These are phyloP conservation scores for Calidris pugnax DNA, from an alignment of 2,113 vertebrate species.

Conservation along the genomic window DNA sequence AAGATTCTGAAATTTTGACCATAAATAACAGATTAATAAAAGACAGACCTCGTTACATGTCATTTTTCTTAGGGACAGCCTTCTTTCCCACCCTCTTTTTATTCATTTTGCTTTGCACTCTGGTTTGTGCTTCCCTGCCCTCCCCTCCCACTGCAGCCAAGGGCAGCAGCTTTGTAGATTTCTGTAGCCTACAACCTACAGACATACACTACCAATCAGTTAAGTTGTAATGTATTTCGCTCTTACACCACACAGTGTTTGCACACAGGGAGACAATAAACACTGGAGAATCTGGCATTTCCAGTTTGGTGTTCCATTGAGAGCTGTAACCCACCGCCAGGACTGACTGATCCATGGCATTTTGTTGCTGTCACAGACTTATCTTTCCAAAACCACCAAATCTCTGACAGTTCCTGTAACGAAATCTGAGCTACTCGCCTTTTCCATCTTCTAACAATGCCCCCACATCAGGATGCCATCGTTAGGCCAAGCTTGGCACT, in stretches of 20 bases:
- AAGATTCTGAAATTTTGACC: background rate
- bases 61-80: background rate
- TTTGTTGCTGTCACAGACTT: background rate
- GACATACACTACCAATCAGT: background rate
- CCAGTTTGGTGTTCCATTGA: background rate
- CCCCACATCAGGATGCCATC: slow-evolving; percentile 59
- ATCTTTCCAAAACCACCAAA: background rate
- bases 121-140: background rate
- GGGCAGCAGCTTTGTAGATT: background rate
- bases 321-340: background rate
- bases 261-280: background rate
- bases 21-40: background rate
- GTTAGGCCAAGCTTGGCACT: slow-evolving; percentile 62
- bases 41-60: background rate
- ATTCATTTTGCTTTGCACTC: background rate
- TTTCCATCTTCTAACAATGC: slow-evolving; percentile 67
- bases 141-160: background rate
- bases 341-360: background rate
- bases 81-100: background rate
- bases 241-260: background rate
- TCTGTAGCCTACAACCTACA: background rate
- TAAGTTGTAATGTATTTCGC: background rate
- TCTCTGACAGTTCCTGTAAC: background rate
- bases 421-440: slow-evolving; percentile 50
- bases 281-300: background rate